Conservation (phyloP, 2,113 vertebrate species). For the Monopterus albus region DNA sequence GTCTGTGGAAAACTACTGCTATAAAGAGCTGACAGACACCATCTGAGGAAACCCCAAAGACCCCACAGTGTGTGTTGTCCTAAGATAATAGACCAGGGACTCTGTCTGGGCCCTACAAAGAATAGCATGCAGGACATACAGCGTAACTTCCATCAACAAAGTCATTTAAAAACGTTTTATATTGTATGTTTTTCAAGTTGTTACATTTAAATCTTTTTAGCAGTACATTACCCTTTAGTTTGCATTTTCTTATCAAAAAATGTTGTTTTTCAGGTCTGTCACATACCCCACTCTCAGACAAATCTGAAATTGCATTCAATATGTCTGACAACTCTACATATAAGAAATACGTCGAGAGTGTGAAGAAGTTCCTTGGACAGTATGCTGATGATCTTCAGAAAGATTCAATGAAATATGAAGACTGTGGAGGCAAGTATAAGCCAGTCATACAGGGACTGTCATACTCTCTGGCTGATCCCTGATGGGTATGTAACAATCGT, state of each 20-base stretch:
- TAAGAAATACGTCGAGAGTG: conserved; percentile 60
- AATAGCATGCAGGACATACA: not conserved
- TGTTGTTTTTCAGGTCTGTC: conserved; percentile 78
- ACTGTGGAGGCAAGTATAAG: conserved; percentile 86
- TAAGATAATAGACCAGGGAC: conserved; percentile 45
- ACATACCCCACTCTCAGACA: conserved; percentile 78
- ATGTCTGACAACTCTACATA: conserved; percentile 48
- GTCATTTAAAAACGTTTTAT: not conserved
- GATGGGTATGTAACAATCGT: not conserved
- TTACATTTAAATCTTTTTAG: not conserved
- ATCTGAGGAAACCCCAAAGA: conserved; percentile 70
- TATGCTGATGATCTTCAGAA: conserved; percentile 74
- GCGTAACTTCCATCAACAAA: not conserved
- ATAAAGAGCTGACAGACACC: conserved; percentile 64
- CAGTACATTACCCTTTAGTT: not conserved
- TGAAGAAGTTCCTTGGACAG: conserved; percentile 73
- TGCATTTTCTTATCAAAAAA: not conserved
- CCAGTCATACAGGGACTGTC: conserved; percentile 1
- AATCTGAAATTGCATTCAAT: conserved; percentile 87
- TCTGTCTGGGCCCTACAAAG: not conserved
- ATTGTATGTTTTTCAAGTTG: not conserved
- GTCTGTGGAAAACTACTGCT: conserved; percentile 82
- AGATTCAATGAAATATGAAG: conserved; percentile 74
- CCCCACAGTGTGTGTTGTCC: conserved; percentile 32
- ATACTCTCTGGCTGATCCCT: conserved; percentile 11